phyloP scores from a whole-genome alignment of 2,888 invertebrate species.

The Athripsodes cinereus region DNA sequence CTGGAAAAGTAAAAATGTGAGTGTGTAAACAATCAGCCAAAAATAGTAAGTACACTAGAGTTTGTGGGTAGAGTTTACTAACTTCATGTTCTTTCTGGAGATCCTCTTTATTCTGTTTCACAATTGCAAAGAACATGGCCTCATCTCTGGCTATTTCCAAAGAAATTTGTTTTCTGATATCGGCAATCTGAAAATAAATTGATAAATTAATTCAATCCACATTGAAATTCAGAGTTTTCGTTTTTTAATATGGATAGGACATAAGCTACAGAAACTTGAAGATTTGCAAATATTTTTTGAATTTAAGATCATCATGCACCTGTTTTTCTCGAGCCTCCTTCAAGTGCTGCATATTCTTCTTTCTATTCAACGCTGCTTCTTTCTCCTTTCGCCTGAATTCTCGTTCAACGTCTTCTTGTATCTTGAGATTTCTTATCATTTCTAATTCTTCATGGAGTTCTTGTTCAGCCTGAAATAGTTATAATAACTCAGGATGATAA shows the following conservation, averaged over 20 bases:
- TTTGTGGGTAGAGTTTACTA: conserved; percentile 3
- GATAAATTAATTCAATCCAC: too few species aligned
- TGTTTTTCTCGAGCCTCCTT: conserved; percentile 51
- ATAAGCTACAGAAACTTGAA: not conserved
- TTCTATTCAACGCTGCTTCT: conserved; percentile 52
- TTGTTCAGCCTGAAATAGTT: conserved; percentile 45
- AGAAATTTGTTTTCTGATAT: conserved; percentile 57
- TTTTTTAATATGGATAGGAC: not conserved
- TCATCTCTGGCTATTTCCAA: conserved; percentile 61
- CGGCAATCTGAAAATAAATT: conserved; percentile 42
- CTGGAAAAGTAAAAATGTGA: not conserved
- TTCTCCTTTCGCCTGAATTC: conserved; percentile 63
- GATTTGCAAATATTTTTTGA: too few species aligned
- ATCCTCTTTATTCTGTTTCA: conserved; percentile 50
- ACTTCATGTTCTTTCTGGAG: conserved; percentile 47
- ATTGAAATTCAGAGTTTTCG: too few species aligned
- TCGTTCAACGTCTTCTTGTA: conserved; percentile 57
- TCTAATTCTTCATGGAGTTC: conserved; percentile 47
- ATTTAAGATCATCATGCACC: too few species aligned
- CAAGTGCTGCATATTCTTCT: conserved; percentile 46
- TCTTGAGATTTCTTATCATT: conserved; percentile 46
- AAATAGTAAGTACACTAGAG: not conserved
- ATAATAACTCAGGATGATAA: too few species aligned
- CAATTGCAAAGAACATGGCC: conserved; percentile 53
- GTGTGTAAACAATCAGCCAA: not conserved